Evolutionary conservation across 2,113 vertebrate species (phyloP), one percentile per base, ranked within the genome.

Genomic region (Columba janthina): DNA sequence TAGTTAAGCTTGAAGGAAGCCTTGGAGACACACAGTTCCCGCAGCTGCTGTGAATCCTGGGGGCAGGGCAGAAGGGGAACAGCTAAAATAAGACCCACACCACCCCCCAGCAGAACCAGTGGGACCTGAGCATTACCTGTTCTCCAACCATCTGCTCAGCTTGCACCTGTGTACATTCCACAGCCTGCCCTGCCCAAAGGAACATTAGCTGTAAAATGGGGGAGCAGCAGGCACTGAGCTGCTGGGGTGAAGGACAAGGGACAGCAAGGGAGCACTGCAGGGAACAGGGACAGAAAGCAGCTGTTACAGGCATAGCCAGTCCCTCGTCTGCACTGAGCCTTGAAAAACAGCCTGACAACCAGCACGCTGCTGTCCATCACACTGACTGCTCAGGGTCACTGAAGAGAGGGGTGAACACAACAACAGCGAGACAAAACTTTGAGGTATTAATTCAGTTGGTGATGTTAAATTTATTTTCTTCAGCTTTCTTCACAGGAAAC

Each of bases 401-500:
- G 9, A 10, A 15, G 6, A 22, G 15, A 34, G 8, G 1, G 24
- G 34, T 15, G 17, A 85, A 70, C 21, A 32, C 29, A 44, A 77
- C 11, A 50, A 25, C n/a, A 34, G 50, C 1, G 3, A 91, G 62
- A 94, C 89, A 89, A 54, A 54, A 76, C 17, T 2, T 50, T 4
- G 26, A 91, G 42, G 38, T 78, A 34, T 48, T 50, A 87, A 67
- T 66, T 73, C 84, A 85, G 25, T 91, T 69, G 64, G 44, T 95
- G 89, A 62, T 58, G 36, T 91, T 94, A 85, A 91, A 58, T 97
- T 96, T 96, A 96, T 96, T 97, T 96, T 75, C 93, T 85, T 87
- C 71, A 85, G 53, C 70, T 89, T 96, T 96, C 95, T 93, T 93
- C 91, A 94, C 89, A 96, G 80, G 85, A 88, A 93, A 92, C 78